Percentiles rank a stretch among this genome's conserved stretches.
phyloP scores from a whole-genome alignment of 2,113 vertebrate species.

The Bufo gargarizans region DNA sequence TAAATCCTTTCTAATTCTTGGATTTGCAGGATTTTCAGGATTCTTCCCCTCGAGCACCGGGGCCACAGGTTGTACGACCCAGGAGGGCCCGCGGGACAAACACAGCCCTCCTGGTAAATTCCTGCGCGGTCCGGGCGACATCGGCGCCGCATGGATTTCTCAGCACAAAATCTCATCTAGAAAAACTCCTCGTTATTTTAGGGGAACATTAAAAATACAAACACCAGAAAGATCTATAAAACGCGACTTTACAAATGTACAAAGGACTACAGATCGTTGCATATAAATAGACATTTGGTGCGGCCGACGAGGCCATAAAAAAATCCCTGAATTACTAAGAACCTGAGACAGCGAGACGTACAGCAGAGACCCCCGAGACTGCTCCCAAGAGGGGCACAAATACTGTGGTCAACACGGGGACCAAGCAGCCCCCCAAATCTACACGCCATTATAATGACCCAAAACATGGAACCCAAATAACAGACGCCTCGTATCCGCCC shows the following conservation, averaged over 20 bases:
- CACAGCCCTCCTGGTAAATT: too few species aligned
- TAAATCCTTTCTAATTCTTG: too few species aligned
- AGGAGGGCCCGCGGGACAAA: too few species aligned
- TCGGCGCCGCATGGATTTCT: background rate
- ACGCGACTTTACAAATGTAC: conserved; percentile 75
- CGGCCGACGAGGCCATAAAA: conserved; percentile 70
- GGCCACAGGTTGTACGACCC: too few species aligned
- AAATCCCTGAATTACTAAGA: conserved; percentile 75
- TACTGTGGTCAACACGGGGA: background rate
- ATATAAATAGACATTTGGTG: conserved; percentile 82
- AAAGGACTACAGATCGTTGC: conserved; percentile 74
- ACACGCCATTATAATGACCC: background rate
- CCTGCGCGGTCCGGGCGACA: too few species aligned
- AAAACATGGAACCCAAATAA: background rate
- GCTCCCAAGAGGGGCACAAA: conserved; percentile 58
- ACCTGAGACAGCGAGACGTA: conserved; percentile 71
- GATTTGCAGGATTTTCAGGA: too few species aligned
- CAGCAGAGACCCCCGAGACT: conserved; percentile 62
- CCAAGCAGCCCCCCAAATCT: background rate
- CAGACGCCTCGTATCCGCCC: background rate
- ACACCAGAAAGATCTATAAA: conserved; percentile 68
- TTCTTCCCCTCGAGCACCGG: too few species aligned
- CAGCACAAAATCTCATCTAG: conserved; percentile 26
- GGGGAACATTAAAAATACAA: conserved; percentile 49
- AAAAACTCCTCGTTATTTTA: conserved; percentile 61